phyloP scores from a whole-genome alignment of 2,888 invertebrate species.

The Pristionchus fissidentatus region DNA sequence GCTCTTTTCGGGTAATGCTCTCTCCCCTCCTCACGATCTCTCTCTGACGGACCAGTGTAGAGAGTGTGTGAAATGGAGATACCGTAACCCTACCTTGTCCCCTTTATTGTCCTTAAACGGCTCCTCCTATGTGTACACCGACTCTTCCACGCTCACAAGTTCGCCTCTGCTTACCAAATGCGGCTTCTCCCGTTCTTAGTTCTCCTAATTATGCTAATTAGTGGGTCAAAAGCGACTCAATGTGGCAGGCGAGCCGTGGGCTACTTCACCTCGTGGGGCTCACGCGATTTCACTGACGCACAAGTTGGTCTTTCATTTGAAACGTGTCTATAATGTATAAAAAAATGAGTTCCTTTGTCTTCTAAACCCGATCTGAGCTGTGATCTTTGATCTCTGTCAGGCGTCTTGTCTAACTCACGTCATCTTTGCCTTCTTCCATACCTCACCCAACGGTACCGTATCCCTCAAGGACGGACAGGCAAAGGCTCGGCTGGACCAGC shows the following conservation, averaged over 20 bases:
- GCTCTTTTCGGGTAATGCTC: not conserved
- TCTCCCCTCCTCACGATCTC: not conserved
- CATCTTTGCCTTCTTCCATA: constrained; percentile 72
- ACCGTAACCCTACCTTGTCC: too few species aligned
- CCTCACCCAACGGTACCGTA: constrained; percentile 67
- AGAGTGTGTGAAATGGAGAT: too few species aligned
- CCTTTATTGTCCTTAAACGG: too few species aligned
- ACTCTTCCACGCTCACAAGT: not conserved
- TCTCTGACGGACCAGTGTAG: not conserved
- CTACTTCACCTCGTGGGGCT: constrained; percentile 74
- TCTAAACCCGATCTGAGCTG: not conserved
- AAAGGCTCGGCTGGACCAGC: constrained; percentile 52
- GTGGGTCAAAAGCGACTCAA: not conserved
- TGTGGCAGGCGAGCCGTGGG: constrained; percentile 67
- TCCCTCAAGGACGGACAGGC: constrained; percentile 62
- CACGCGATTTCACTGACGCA: constrained; percentile 63
- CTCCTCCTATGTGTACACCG: too few species aligned
- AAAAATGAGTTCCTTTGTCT: not conserved
- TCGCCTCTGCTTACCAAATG: not conserved
- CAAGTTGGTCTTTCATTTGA: constrained; percentile 65
- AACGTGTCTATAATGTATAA: not conserved
- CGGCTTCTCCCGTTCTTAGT: not conserved
- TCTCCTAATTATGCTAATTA: not conserved
- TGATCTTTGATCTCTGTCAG: constrained; percentile 50
- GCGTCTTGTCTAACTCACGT: constrained; percentile 70